Base-by-base conservation (phyloP, 2,113 vertebrate genomes). In the Calyptomena viridis region DNA sequence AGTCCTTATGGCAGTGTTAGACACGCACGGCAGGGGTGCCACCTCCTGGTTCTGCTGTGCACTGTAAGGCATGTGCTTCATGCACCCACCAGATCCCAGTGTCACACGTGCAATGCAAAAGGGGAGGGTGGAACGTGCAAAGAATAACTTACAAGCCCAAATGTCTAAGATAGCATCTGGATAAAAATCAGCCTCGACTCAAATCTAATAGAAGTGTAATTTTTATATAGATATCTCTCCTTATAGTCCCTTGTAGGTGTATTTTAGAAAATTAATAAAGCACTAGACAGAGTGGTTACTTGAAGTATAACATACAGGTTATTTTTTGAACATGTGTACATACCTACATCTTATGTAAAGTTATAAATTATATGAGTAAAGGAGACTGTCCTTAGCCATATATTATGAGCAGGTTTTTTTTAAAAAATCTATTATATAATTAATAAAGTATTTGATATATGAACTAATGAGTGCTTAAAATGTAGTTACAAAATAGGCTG, bases 11-110 rank as follows among this genome's bases (percentile, higher is more conserved):
- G 31, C 37, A 30, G 53, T 4, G 33, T 60, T 19, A 52, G 58
- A 44, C 24, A 40, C 0, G 3, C 7, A 3, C 11, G n/a, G 6
- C 33, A 46, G 77, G 3, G 8, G 44, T 96, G 78, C 90, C 87
- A 89, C 44, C 85, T 91, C 69, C 78, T 85, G 87, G 74, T 82
- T 24, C 40, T 25, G 10, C 10, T 3, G 1, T 0, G 3, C 33
- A 5, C 10, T 11, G 44, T 9, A 39, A n/a, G 2, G 46, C 4
- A 33, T 2, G 33, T 12, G 2, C 35, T 27, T 1, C 0, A 11
- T 14, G 46, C 8, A 7, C 24, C 25, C 71, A 13, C 42, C 8
- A 9, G 14, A 8, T 35, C 25, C 56, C 44, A 0, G 0, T 28
- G 24, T 56, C 73, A 52, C 46, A 7, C 0, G 0, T 14, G 17